Evolutionary conservation across 2,888 invertebrate genomes (phyloP).

Genomic region (Embidobia sp.): DNA sequence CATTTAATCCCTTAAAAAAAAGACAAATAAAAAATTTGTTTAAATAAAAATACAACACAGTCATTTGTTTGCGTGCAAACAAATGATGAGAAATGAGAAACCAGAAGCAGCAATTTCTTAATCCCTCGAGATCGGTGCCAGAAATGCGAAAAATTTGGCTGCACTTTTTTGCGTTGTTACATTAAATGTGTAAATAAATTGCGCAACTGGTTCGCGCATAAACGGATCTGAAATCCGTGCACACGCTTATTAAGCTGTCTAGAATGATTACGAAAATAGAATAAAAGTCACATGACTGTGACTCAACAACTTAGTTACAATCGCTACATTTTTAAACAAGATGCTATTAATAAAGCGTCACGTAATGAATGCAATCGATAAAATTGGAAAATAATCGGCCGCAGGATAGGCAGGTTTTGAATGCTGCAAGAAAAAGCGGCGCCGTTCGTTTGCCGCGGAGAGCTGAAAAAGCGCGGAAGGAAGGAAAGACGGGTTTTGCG

Average conservation of each 20-base stretch:
- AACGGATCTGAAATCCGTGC: slow-evolving; percentile 10
- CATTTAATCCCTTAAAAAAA: too few relatives aligned
- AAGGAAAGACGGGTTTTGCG: slow-evolving; percentile 32
- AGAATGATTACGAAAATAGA: slow-evolving; percentile 42
- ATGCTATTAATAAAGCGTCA: slow-evolving; percentile 52
- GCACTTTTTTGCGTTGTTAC: too few relatives aligned
- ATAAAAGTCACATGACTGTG: slow-evolving; percentile 45
- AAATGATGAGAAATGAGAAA: too few relatives aligned
- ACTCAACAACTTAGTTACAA: slow-evolving; percentile 48
- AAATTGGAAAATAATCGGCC: slow-evolving; percentile 36
- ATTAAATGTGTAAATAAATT: too few relatives aligned
- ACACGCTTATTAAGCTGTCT: background rate
- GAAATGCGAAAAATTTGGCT: too few relatives aligned
- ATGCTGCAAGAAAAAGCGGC: background rate
- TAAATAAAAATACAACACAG: too few relatives aligned
- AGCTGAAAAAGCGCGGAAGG: slow-evolving; percentile 25
- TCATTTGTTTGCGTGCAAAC: too few relatives aligned
- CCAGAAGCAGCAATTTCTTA: too few relatives aligned
- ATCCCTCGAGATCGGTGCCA: too few relatives aligned
- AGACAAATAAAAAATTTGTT: too few relatives aligned
- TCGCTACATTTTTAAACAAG: slow-evolving; percentile 44
- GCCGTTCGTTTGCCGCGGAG: background rate
- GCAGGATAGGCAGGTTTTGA: background rate
- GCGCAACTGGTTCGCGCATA: too few relatives aligned
- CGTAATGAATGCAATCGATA: slow-evolving; percentile 55